phyloP scores from a whole-genome alignment of 2,888 invertebrate genomes.

The Pilophorus perplexus region DNA sequence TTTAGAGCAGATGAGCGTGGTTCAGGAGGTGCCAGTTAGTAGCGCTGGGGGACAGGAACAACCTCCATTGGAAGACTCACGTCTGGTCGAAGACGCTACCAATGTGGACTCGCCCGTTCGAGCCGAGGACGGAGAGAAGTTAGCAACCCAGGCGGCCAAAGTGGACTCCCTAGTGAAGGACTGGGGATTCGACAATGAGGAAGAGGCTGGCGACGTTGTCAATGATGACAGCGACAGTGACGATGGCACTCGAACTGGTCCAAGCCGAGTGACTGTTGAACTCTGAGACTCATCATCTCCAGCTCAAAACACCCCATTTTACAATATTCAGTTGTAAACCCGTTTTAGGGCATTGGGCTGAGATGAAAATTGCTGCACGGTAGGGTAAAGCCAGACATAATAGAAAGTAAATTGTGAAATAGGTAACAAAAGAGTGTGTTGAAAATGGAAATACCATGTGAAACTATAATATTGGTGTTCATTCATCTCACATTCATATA shows the following conservation, averaged over 20 bases:
- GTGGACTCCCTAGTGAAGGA: constrained; percentile 45
- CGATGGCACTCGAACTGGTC: constrained; percentile 43
- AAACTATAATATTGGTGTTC: no score
- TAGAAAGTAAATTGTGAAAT: no score
- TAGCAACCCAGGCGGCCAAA: constrained; percentile 31
- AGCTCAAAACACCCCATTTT: neutral
- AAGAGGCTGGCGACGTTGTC: constrained; percentile 43
- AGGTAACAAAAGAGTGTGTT: no score
- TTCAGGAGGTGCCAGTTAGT: no score
- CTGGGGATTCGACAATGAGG: constrained; percentile 47
- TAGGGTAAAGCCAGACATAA: no score
- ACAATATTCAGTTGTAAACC: no score
- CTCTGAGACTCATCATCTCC: constrained; percentile 34
- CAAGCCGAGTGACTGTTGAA: constrained; percentile 46
- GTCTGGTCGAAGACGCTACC: neutral
- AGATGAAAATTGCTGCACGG: no score
- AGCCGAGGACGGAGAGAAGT: neutral
- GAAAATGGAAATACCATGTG: no score
- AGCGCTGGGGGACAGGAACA: neutral
- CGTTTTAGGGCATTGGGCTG: no score
- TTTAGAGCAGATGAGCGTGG: no score
- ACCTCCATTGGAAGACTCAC: neutral
- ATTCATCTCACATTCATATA: no score
- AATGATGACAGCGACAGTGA: constrained; percentile 42
- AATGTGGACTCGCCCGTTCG: neutral